Evolutionary conservation across 2,888 invertebrate species (phyloP).

Genomic region (Drosophila eohydei): DNA sequence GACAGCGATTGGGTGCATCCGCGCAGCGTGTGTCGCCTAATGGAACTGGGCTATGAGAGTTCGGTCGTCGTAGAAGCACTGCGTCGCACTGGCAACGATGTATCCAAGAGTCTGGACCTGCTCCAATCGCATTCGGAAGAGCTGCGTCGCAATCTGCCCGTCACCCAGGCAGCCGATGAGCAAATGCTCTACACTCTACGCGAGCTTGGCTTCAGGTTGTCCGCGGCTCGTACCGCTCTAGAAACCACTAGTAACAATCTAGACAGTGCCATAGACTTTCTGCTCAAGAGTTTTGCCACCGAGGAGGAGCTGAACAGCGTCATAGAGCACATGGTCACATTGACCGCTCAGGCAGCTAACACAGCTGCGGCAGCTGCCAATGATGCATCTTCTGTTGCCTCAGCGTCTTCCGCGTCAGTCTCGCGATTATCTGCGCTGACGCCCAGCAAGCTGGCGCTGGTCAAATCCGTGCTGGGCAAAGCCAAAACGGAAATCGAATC

Average conservation of each 20-base stretch:
- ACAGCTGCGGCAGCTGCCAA: slow-evolving; percentile 31
- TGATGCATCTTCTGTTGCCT: slow-evolving; percentile 11
- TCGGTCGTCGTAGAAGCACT: slow-evolving; percentile 88
- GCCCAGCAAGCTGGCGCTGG: slow-evolving; percentile 49
- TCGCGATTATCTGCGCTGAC: slow-evolving; percentile 22
- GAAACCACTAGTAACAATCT: slow-evolving; percentile 86
- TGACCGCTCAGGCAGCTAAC: slow-evolving; percentile 33
- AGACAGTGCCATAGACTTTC: slow-evolving; percentile 87
- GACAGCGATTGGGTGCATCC: slow-evolving; percentile 83
- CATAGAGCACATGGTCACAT: slow-evolving; percentile 78
- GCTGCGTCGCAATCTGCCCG: slow-evolving; percentile 64
- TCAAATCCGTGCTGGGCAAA: slow-evolving; percentile 58
- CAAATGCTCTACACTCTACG: slow-evolving; percentile 59
- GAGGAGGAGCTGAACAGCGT: slow-evolving; percentile 69
- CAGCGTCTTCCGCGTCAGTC: slow-evolving; percentile 1
- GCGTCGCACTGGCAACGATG: slow-evolving; percentile 46
- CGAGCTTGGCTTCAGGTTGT: slow-evolving; percentile 87
- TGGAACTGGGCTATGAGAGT: slow-evolving; percentile 89
- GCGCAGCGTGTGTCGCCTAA: slow-evolving; percentile 85
- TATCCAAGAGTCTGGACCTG: slow-evolving; percentile 63
- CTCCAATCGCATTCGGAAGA: slow-evolving; percentile 77
- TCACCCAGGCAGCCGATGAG: slow-evolving; percentile 51
- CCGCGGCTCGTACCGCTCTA: slow-evolving; percentile 87
- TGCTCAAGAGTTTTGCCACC: slow-evolving; percentile 84
- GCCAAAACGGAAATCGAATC: slow-evolving; percentile 74